A percentile compares a stretch with the other conserved stretches of the same genome.
phyloP scores from a whole-genome alignment of 2,888 invertebrate genomes.

The Pyrochroa serraticornis region DNA sequence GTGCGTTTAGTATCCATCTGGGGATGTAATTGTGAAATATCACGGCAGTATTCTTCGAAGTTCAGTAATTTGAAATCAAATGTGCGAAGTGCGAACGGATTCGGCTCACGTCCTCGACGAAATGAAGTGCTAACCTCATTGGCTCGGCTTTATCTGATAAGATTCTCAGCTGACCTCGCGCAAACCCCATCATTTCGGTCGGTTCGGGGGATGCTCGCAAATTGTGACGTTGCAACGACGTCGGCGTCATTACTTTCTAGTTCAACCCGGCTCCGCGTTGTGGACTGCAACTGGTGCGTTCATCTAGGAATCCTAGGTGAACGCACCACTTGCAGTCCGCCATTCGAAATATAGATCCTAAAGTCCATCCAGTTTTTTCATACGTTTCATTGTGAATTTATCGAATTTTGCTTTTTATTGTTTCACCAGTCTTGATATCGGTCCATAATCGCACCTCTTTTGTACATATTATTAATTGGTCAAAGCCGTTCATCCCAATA shows the following conservation, averaged over 20 bases:
- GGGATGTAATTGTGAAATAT: neutral
- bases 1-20: slow-evolving; percentile 10
- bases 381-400: neutral
- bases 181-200: slow-evolving; percentile 14
- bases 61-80: slow-evolving; percentile 33
- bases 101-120: slow-evolving; percentile 42
- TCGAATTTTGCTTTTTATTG: slow-evolving; percentile 1
- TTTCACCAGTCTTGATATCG: neutral
- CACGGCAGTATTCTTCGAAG: slow-evolving; percentile 17
- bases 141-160: slow-evolving; percentile 36
- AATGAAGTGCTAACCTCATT: slow-evolving; percentile 47
- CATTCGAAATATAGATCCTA: slow-evolving; percentile 10
- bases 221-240: slow-evolving; percentile 20
- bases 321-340: slow-evolving; percentile 4
- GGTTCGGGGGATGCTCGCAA: slow-evolving; percentile 10
- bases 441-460: too few species aligned
- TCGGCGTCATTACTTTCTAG: slow-evolving; percentile 2
- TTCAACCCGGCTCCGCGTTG: slow-evolving; percentile 5
- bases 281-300: too few species aligned
- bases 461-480: too few species aligned
- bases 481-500: too few species aligned
- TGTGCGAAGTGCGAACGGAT: slow-evolving; percentile 29
- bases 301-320: neutral
- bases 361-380: slow-evolving; percentile 1
- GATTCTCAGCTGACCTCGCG: slow-evolving; percentile 34